Percentiles rank a stretch among this genome's conserved stretches.
Conservation (phyloP, 2,797 vertebrate genomes). For the Syndactyla subalaris region DNA sequence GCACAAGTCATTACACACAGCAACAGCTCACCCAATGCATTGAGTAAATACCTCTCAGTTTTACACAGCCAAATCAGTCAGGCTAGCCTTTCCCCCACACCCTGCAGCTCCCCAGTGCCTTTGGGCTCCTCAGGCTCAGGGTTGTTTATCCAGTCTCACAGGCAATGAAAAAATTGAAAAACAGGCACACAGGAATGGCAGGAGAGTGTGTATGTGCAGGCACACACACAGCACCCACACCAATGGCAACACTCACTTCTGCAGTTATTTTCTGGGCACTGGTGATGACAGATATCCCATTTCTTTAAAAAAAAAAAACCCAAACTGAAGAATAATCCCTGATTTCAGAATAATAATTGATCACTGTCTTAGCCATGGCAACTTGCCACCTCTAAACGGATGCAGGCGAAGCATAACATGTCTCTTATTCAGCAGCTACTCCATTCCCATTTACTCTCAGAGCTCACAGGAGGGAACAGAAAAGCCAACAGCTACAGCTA, state of each 20-base stretch:
- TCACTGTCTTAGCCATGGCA: neutral
- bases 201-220: neutral
- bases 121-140: neutral
- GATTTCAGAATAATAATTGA: neutral
- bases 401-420: neutral
- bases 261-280: neutral
- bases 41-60: neutral
- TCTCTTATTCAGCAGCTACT: conserved; percentile 3
- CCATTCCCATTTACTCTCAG: conserved; percentile 17
- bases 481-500: conserved; percentile 20
- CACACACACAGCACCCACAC: neutral
- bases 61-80: neutral
- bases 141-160: neutral
- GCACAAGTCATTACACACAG: conserved; percentile 4
- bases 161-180: neutral
- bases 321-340: neutral
- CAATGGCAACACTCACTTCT: neutral
- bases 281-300: neutral
- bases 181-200: neutral
- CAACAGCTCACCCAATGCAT: neutral
- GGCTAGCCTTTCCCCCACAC: neutral
- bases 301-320: neutral
- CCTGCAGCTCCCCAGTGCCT: neutral
- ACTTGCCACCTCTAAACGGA: neutral
- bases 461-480: conserved; percentile 28